Evolutionary conservation across 2,113 vertebrate species (phyloP).

Genomic region (Ahaetulla prasina): DNA sequence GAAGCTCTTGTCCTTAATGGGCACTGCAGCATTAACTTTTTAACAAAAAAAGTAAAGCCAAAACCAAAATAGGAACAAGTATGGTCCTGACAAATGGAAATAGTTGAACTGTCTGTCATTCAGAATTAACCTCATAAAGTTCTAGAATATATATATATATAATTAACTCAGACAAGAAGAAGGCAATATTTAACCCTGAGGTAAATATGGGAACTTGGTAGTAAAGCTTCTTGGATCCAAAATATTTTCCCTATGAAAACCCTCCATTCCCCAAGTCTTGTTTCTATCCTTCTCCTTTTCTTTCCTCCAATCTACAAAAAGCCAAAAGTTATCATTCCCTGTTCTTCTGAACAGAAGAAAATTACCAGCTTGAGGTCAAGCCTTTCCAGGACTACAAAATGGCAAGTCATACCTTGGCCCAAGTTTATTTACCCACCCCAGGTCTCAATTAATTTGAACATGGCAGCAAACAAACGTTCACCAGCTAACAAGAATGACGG

Average conservation of each 20-base stretch:
- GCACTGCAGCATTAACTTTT: background rate
- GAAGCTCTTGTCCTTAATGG: background rate
- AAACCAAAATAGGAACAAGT: background rate
- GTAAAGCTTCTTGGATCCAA: background rate
- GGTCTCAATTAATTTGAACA: background rate
- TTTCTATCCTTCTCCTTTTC: background rate
- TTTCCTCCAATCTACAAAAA: background rate
- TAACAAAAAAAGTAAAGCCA: background rate
- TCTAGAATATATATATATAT: background rate
- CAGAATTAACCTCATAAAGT: background rate
- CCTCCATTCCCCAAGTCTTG: background rate
- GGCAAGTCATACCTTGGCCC: background rate
- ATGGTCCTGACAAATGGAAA: background rate
- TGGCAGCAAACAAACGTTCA: background rate
- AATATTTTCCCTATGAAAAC: background rate
- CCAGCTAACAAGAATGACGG: background rate
- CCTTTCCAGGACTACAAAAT: background rate
- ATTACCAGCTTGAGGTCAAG: background rate
- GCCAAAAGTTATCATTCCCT: background rate
- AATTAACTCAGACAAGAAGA: background rate
- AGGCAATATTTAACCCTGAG: background rate
- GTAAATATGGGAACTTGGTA: background rate
- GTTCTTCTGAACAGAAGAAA: background rate
- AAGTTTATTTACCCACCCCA: background rate
- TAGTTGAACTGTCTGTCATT: background rate